Conservation (phyloP, 2,113 vertebrate genomes). For the Galbula dea region DNA sequence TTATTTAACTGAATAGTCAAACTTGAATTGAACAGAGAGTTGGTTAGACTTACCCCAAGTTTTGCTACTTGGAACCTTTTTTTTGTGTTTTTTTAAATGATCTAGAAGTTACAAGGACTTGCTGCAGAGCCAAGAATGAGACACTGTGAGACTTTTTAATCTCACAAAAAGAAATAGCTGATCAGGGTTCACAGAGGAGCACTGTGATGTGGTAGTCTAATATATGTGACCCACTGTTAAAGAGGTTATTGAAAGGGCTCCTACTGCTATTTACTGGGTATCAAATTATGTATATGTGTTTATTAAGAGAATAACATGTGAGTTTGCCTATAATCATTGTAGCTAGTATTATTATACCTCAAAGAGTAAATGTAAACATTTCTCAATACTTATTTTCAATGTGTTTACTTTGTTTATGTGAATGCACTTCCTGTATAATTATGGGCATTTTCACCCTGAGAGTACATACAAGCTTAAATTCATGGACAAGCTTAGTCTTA, state of each 20-base stretch:
- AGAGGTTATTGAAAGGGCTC: background rate
- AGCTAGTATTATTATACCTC: conserved; percentile 17
- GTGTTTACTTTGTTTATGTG: conserved; percentile 7
- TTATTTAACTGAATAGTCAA: background rate
- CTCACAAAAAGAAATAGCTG: background rate
- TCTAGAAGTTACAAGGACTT: background rate
- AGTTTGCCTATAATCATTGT: background rate
- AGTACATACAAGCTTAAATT: background rate
- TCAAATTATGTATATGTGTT: conserved; percentile 3
- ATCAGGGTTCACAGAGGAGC: background rate
- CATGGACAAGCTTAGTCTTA: background rate
- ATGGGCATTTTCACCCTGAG: background rate
- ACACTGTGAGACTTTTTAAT: background rate
- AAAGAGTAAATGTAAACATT: conserved; percentile 24
- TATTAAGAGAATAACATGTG: conserved; percentile 13
- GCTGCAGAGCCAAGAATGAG: background rate
- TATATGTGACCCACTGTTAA: background rate
- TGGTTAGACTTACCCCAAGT: background rate
- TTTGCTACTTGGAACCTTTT: background rate
- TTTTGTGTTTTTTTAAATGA: background rate
- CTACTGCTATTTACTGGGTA: background rate
- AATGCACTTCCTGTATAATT: conserved; percentile 23
- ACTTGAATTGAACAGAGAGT: background rate
- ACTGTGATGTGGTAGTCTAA: background rate
- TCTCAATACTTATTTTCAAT: background rate